Percentiles rank a stretch among this genome's conserved stretches.
Evolutionary conservation across 2,113 vertebrate genomes (phyloP).

Genomic region (Eublepharis macularius): DNA sequence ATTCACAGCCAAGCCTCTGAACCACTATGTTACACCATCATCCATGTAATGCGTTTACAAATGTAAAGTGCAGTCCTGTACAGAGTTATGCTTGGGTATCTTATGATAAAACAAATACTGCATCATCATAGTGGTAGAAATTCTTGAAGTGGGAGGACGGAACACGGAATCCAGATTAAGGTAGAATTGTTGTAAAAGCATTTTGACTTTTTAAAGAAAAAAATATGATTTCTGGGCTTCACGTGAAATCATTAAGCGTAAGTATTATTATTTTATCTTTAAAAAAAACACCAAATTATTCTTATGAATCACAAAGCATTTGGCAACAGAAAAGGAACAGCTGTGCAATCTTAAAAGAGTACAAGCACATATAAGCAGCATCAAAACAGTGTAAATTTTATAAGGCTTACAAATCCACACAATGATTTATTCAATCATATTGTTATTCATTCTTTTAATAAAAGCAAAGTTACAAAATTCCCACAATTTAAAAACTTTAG

Average conservation of each 20-base stretch:
- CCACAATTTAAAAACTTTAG: background rate
- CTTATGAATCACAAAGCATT: background rate
- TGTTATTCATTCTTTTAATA: conserved; percentile 21
- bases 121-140: background rate
- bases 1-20: too few relatives aligned
- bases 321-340: background rate
- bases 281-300: background rate
- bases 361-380: background rate
- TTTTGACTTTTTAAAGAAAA: background rate
- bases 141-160: background rate
- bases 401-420: conserved; percentile 32
- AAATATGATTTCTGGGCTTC: background rate
- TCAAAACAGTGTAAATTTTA: conserved; percentile 36
- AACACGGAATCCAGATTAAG: background rate
- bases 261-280: background rate
- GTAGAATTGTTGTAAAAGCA: background rate
- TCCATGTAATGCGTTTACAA: background rate
- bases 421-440: conserved; percentile 16
- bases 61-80: background rate
- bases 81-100: background rate
- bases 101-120: background rate
- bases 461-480: conserved; percentile 7
- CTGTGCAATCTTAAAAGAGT: background rate
- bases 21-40: too few relatives aligned
- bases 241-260: background rate